These are phyloP conservation scores for Lepus oiostolus DNA, from an alignment of 2,797 vertebrate species.

Conservation along the genomic window DNA sequence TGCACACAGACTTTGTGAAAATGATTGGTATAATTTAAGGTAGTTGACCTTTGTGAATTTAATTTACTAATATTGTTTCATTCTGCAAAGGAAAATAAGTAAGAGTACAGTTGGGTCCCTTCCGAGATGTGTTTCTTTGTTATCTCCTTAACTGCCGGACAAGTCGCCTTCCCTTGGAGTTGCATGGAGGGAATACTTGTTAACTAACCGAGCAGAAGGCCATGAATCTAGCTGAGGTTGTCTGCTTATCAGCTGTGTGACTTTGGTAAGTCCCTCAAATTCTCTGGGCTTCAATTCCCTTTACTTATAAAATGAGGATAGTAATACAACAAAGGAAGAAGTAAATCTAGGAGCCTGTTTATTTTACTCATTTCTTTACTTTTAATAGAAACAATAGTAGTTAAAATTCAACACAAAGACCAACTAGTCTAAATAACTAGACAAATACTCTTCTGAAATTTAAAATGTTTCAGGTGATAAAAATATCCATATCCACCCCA, in stretches of 20 bases:
- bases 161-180: conserved; percentile 10
- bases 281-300: background rate
- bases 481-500: background rate
- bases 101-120: conserved; percentile 13
- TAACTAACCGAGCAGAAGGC: background rate
- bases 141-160: background rate
- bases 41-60: conserved; percentile 35
- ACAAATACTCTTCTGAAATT: background rate
- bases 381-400: conserved; percentile 20
- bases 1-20: conserved; percentile 58
- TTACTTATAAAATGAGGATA: background rate
- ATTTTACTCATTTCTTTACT: conserved; percentile 34
- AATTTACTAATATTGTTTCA: conserved; percentile 59
- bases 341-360: background rate
- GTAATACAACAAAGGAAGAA: conserved; percentile 26
- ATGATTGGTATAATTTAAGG: conserved; percentile 56
- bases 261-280: background rate
- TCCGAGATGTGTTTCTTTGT: background rate
- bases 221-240: background rate
- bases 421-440: background rate
- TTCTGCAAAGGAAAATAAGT: conserved; percentile 29
- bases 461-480: background rate
- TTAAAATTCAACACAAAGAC: background rate
- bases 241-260: background rate
- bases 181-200: background rate